Base-by-base conservation (phyloP, 2,797 vertebrate genomes). In the Amblyopsis hoosieri region DNA sequence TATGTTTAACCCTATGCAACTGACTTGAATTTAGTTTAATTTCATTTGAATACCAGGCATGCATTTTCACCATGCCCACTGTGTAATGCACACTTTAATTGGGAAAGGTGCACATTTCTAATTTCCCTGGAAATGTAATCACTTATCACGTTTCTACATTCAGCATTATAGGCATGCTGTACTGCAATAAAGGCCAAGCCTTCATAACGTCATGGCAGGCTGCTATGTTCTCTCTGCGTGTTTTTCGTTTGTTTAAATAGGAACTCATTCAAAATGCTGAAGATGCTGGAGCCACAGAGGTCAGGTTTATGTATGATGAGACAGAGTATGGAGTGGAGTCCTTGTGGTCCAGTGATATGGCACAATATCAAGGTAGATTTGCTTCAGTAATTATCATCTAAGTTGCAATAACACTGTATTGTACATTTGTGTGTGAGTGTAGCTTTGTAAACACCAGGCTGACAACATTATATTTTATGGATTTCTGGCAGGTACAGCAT, bases 211-310 rank as follows among this genome's bases (percentile, higher is more conserved):
- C 6, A 23, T 29, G 23, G 23, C 50, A 13, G 12, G 29, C 12
- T 54, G 5, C 1, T 13, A 13, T 56, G 1, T 2, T 6, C 48
- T 67, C 2, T n/a, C 50, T 48, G 61, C 19, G 15, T 67, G 64
- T 12, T 29, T 62, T n/a, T 67, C 9, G 67, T 78, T 69, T 51
- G 23, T 47, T 74, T 48, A 78, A 76, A 23, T 66, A 99, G 98
- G 98, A 99, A 69, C 86, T 99, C 86, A 99, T 99, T 89, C 97
- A 99, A 86, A 99, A 99, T 85, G 97, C 98, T 60, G 98, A 99
- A 85, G 98, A 99, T 89, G 98, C 98, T 62, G 97, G 97, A 69
- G 98, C 98, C 60, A 96, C 94, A 4, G 96, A 99, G 74, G 95
- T 99, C 79, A 97, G 94, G 85, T 98, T 99, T 85, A 88, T 99